These are phyloP conservation scores for Melanotaenia parkinsoni DNA, from an alignment of 2,797 vertebrate species.

Conservation along the genomic window DNA sequence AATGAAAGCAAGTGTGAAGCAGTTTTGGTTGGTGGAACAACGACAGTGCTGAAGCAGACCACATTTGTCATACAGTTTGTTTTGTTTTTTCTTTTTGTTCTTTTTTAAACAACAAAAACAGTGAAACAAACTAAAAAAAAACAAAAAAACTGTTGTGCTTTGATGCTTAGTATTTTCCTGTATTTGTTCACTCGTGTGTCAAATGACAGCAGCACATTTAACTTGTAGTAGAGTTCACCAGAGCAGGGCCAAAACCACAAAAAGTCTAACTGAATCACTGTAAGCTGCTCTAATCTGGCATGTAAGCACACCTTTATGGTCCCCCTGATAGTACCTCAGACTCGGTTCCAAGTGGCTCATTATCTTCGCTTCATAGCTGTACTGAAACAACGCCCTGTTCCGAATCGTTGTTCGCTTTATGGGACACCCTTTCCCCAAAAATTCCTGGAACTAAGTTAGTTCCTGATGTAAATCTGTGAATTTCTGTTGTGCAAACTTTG, in stretches of 20 bases:
- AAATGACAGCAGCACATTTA: neutral
- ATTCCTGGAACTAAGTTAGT: conserved; percentile 48
- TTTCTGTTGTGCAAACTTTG: neutral
- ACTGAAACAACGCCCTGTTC: conserved; percentile 39
- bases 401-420: conserved; percentile 39
- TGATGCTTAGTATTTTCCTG: neutral
- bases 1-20: no score
- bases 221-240: neutral
- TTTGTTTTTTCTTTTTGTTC: no score
- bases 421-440: conserved; percentile 44
- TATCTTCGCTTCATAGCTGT: conserved; percentile 33
- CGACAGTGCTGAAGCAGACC: no score
- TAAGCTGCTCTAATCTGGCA: conserved; percentile 20
- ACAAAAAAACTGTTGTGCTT: neutral
- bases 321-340: conserved; percentile 27
- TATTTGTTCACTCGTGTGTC: no score
- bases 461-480: conserved; percentile 37
- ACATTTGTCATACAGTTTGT: no score
- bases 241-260: neutral
- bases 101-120: no score
- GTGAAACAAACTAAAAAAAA: neutral
- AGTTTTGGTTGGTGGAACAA: no score
- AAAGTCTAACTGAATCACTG: neutral
- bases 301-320: conserved; percentile 17
- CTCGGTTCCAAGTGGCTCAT: conserved; percentile 43